phyloP scores from a whole-genome alignment of 2,797 vertebrate genomes.

The Diceros bicornis region DNA sequence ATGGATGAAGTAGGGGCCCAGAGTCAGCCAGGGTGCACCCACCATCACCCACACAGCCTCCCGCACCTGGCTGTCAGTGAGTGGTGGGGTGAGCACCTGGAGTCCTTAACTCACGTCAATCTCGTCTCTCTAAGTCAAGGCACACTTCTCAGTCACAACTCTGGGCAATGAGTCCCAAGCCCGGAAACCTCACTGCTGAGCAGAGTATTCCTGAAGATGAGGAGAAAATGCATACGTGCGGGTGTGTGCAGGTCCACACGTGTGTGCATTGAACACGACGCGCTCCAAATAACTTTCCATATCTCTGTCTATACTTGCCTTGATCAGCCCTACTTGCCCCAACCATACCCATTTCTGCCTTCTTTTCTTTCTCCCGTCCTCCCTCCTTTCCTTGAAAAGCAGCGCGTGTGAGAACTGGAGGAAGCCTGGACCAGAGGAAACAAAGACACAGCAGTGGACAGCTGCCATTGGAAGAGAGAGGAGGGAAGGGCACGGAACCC shows the following conservation, averaged over 20 bases:
- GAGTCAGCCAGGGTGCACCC: background rate
- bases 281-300: background rate
- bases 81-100: accelerated
- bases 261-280: background rate
- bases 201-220: background rate
- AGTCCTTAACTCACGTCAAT: accelerated
- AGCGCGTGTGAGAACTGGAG: too few relatives aligned
- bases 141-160: background rate
- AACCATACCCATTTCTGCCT: background rate
- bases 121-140: background rate
- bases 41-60: accelerated
- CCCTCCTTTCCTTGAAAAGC: background rate
- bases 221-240: background rate
- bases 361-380: background rate
- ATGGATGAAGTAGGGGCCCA: accelerated
- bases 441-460: accelerated
- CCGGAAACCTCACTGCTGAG: background rate
- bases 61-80: background rate
- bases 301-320: background rate
- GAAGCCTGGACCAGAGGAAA: too few relatives aligned
- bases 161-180: background rate
- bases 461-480: background rate
- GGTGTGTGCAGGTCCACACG: accelerated
- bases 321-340: too few relatives aligned
- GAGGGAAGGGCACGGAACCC: too few relatives aligned